Evolutionary conservation across 2,113 vertebrate genomes (phyloP).

Genomic region (Oreotrochilus melanogaster): DNA sequence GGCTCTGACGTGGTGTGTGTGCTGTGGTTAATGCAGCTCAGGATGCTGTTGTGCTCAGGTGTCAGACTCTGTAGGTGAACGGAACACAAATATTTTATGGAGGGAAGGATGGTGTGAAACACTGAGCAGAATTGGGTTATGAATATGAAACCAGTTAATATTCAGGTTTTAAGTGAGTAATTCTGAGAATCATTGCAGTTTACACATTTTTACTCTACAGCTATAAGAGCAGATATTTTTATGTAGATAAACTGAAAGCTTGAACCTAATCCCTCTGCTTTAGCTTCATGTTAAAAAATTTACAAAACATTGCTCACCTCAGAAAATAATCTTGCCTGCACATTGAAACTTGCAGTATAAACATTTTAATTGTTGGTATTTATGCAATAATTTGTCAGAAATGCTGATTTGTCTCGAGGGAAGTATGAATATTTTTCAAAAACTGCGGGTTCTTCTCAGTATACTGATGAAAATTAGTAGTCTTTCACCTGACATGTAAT

Average conservation of each 20-base stretch:
- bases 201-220: not conserved
- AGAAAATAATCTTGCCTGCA: not conserved
- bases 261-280: not conserved
- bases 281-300: not conserved
- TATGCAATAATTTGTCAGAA: not conserved
- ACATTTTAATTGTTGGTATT: not conserved
- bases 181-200: no score
- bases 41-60: not conserved
- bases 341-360: not conserved
- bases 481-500: not conserved
- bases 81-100: not conserved
- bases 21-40: not conserved
- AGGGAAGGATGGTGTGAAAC: not conserved
- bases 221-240: not conserved
- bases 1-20: rapidly evolving
- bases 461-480: not conserved
- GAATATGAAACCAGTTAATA: not conserved
- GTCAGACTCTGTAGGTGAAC: not conserved
- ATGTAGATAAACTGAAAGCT: not conserved
- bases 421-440: not conserved
- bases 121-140: not conserved
- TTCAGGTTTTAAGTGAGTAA: no score
- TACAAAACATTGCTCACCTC: not conserved
- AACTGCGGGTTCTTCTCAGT: not conserved
- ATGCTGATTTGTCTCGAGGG: not conserved